These are phyloP conservation scores for Amphipoea lucens DNA, from an alignment of 2,888 invertebrate species.

Conservation along the genomic window DNA sequence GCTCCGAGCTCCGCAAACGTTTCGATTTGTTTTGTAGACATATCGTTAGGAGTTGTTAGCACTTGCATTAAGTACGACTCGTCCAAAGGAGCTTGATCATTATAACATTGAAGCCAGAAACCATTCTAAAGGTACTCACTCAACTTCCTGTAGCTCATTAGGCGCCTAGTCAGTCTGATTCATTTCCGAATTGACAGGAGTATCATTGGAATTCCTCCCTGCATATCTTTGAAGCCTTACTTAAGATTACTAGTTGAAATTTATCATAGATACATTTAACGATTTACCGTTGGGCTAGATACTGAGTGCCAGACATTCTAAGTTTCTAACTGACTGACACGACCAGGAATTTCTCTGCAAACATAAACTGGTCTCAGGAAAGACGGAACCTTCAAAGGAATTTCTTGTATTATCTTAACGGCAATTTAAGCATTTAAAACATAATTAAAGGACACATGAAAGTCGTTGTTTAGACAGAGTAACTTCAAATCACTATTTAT, in stretches of 20 bases:
- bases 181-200: slow-evolving; percentile 10
- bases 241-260: slow-evolving; percentile 32
- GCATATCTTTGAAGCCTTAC: slow-evolving; percentile 7
- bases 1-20: background rate
- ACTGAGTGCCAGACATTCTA: slow-evolving; percentile 49
- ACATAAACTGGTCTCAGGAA: slow-evolving; percentile 45
- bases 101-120: background rate
- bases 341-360: slow-evolving; percentile 26
- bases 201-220: slow-evolving; percentile 15
- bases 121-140: slow-evolving; percentile 1
- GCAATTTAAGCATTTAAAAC: slow-evolving; percentile 29
- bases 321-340: slow-evolving; percentile 40
- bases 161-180: background rate
- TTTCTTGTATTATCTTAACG: slow-evolving; percentile 9
- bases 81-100: slow-evolving; percentile 9
- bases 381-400: slow-evolving; percentile 29
- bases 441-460: slow-evolving; percentile 60
- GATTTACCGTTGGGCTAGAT: slow-evolving; percentile 47
- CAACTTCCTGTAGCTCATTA: background rate
- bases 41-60: background rate
- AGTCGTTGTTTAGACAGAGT: slow-evolving; percentile 61
- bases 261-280: slow-evolving; percentile 51
- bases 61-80: background rate
- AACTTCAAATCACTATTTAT: slow-evolving; percentile 73
- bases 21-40: background rate